A percentile compares a stretch with the other conserved stretches of the same genome.
Conservation (phyloP, 2,797 vertebrate species). For the Delichon dasypus region DNA sequence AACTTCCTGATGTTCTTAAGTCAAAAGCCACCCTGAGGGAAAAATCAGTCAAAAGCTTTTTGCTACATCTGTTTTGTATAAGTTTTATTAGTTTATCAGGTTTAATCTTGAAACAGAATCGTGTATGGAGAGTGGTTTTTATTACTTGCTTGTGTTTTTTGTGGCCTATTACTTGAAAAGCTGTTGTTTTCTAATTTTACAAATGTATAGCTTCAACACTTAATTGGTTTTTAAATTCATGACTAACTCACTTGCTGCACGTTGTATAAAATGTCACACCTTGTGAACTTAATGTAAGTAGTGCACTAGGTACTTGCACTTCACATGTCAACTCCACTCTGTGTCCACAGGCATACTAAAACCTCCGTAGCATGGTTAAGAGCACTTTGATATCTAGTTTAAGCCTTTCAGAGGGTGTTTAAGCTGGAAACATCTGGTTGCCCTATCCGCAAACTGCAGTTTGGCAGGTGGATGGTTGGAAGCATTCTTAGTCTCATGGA, state of each 20-base stretch:
- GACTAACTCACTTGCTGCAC: fast-evolving
- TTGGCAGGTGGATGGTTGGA: neutral
- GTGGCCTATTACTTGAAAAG: neutral
- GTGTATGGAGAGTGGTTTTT: neutral
- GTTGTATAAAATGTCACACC: neutral
- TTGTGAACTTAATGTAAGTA: neutral
- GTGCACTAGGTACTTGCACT: neutral
- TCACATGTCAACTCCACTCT: neutral
- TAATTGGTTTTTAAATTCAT: neutral
- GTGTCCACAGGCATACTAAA: neutral
- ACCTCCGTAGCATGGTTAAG: fast-evolving
- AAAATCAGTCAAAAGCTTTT: neutral
- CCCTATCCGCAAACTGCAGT: neutral
- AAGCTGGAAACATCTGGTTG: neutral
- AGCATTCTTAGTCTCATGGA: neutral
- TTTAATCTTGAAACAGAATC: neutral
- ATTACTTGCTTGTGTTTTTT: neutral
- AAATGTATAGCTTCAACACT: neutral
- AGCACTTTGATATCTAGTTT: neutral
- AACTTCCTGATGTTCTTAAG: neutral
- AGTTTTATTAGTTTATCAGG: neutral
- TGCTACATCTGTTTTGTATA: neutral
- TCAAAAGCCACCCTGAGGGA: neutral
- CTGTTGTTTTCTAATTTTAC: neutral
- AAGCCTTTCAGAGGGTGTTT: neutral